These are phyloP conservation scores for Hypselothyrea guttata DNA, from an alignment of 2,888 invertebrate species.

Conservation along the genomic window DNA sequence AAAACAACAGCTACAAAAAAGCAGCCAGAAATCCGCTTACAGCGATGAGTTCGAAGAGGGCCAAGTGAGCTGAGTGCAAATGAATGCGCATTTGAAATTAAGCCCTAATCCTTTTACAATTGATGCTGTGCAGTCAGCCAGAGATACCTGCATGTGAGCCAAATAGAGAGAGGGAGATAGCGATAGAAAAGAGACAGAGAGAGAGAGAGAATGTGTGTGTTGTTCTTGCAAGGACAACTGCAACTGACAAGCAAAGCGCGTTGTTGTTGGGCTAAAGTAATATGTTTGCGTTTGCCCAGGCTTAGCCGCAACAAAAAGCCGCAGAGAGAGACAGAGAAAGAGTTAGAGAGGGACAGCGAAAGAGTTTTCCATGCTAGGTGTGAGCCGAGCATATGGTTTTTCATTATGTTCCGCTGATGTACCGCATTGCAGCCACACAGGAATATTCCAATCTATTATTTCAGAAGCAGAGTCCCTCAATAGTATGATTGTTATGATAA, in stretches of 20 bases:
- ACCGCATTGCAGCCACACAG: too few species aligned
- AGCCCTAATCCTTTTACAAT: constrained; percentile 79
- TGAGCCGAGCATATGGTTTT: background rate
- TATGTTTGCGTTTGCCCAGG: constrained; percentile 60
- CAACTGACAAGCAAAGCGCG: constrained; percentile 31
- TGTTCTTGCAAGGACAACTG: constrained; percentile 42
- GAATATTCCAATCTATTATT: too few species aligned
- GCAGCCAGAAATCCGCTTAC: constrained; percentile 71
- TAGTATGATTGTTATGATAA: too few species aligned
- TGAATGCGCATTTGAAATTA: constrained; percentile 78
- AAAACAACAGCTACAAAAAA: constrained; percentile 48
- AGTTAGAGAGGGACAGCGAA: too few species aligned
- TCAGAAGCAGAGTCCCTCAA: too few species aligned
- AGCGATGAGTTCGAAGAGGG: constrained; percentile 31
- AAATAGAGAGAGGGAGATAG: background rate
- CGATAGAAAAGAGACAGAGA: constrained; percentile 9
- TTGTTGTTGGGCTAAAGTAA: constrained; percentile 46
- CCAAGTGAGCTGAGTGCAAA: constrained; percentile 53
- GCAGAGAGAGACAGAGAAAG: too few species aligned
- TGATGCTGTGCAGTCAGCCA: constrained; percentile 76
- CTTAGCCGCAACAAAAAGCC: constrained; percentile 29
- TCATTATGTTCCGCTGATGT: background rate
- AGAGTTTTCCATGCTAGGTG: too few species aligned
- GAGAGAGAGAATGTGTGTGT: too few species aligned
- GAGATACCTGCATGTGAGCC: constrained; percentile 51